Conservation (phyloP, 2,888 invertebrate species). For the Omphaloscelis lunosa region DNA sequence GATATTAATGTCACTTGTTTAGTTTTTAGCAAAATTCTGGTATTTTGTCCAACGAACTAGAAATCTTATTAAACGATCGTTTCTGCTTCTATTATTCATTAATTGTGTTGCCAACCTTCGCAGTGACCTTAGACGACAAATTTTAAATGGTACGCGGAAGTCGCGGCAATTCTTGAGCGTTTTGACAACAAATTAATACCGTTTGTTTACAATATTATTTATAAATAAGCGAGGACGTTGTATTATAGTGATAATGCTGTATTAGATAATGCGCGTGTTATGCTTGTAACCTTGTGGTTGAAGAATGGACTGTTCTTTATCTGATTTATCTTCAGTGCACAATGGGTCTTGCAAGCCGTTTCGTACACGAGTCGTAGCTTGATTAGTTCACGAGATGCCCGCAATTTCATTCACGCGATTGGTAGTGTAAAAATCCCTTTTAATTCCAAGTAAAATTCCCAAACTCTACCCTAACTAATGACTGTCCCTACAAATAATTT, state of each 20-base stretch:
- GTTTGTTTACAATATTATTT: slow-evolving; percentile 62
- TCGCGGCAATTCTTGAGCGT: slow-evolving; percentile 32
- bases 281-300: slow-evolving; percentile 44
- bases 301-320: slow-evolving; percentile 52
- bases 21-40: neutral
- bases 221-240: slow-evolving; percentile 64
- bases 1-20: neutral
- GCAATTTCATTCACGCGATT: neutral
- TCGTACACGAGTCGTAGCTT: neutral
- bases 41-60: slow-evolving; percentile 28
- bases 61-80: slow-evolving; percentile 18
- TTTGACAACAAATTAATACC: slow-evolving; percentile 63
- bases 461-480: neutral
- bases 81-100: slow-evolving; percentile 45
- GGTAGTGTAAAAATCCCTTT: neutral
- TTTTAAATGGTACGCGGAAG: slow-evolving; percentile 63
- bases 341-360: slow-evolving; percentile 34
- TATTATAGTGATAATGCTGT: slow-evolving; percentile 47
- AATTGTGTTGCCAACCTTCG: slow-evolving; percentile 58
- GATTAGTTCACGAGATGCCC: slow-evolving; percentile 8
- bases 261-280: slow-evolving; percentile 47
- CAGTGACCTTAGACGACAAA: slow-evolving; percentile 55
- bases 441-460: neutral
- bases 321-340: slow-evolving; percentile 51
- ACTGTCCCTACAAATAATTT: neutral